These are phyloP conservation scores for Drosophila trichaetosa DNA, from an alignment of 2,888 invertebrate genomes.

Conservation along the genomic window DNA sequence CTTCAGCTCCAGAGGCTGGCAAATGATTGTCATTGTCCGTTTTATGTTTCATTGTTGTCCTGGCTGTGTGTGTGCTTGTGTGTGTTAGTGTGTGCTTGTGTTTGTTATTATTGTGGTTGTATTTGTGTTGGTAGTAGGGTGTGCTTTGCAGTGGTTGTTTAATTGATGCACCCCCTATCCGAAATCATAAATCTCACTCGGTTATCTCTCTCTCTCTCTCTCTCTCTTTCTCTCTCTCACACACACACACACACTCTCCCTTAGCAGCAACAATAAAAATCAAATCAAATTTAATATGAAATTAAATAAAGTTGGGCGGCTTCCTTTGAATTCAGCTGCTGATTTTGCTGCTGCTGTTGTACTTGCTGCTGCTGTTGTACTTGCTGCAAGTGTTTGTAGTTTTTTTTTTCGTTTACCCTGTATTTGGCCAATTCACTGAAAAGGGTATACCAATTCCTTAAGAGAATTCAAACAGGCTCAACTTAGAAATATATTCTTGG, in stretches of 20 bases:
- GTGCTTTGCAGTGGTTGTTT: conserved; percentile 34
- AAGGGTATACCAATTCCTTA: neutral
- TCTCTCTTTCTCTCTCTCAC: neutral
- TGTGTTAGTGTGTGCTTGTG: neutral
- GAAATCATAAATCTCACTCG: conserved; percentile 55
- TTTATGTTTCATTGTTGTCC: conserved; percentile 49
- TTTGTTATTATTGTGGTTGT: conserved; percentile 1
- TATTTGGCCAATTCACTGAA: neutral
- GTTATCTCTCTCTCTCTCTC: neutral
- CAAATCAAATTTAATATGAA: conserved; percentile 71
- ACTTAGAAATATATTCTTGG: neutral
- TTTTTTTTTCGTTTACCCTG: conserved; percentile 34
- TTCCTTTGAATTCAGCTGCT: conserved; percentile 33
- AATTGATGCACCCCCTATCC: conserved; percentile 49
- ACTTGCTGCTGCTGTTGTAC: neutral
- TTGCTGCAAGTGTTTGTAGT: conserved; percentile 24
- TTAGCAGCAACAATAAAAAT: conserved; percentile 47
- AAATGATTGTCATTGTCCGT: conserved; percentile 58
- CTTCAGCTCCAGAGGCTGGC: conserved; percentile 23
- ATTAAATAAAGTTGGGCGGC: conserved; percentile 69
- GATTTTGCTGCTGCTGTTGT: neutral
- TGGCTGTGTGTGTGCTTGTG: conserved; percentile 2
- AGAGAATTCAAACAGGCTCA: neutral
- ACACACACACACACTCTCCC: neutral
- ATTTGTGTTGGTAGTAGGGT: conserved; percentile 17